Percentiles rank a stretch among this genome's conserved stretches.
Evolutionary conservation across 2,797 vertebrate species (phyloP).

Genomic region (Gobio occitaniae): DNA sequence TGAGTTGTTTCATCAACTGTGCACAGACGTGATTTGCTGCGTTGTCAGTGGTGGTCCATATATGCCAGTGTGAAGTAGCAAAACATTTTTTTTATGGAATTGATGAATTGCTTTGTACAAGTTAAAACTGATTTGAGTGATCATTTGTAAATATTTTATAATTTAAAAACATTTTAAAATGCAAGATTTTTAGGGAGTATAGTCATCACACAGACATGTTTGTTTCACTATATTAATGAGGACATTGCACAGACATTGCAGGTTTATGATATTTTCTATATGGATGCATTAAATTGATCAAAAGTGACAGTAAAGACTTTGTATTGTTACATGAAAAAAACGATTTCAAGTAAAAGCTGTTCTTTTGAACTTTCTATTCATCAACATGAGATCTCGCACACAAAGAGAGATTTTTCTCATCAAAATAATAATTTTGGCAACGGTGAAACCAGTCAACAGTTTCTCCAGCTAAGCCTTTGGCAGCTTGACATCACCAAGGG

Average conservation of each 20-base stretch:
- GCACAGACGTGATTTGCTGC: background rate
- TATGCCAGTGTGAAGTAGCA: slow-evolving; percentile 10
- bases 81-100: background rate
- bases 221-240: too few species aligned
- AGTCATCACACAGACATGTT: too few species aligned
- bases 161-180: too few species aligned
- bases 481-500: slow-evolving; percentile 35
- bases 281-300: background rate
- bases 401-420: slow-evolving; percentile 31
- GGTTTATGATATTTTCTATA: too few species aligned
- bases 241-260: too few species aligned
- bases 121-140: background rate
- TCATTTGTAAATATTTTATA: background rate
- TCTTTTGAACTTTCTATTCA: background rate
- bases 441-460: slow-evolving; percentile 34
- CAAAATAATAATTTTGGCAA: slow-evolving; percentile 32
- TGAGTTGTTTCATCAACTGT: background rate
- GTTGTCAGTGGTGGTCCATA: slow-evolving; percentile 3
- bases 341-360: background rate
- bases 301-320: background rate
- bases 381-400: background rate
- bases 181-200: too few species aligned
- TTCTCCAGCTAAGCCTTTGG: slow-evolving; percentile 51
- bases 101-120: background rate
- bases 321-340: background rate